Evolutionary conservation across 2,888 invertebrate species (phyloP).

Genomic region (Brachyopa scutellaris): DNA sequence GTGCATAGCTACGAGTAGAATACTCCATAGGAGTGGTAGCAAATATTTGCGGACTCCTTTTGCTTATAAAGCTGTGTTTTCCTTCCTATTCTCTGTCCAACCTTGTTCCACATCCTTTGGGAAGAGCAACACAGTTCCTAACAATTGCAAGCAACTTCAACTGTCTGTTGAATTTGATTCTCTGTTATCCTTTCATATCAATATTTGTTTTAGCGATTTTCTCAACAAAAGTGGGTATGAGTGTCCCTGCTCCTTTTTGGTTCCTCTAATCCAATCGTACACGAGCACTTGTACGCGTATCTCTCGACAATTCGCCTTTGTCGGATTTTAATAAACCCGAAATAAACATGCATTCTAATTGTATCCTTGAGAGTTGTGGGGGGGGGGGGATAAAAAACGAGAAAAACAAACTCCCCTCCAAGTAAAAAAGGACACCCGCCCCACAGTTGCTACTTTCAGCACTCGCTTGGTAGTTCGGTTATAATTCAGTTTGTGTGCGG

Average conservation of each 20-base stretch:
- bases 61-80: conserved; percentile 55
- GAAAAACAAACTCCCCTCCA: too few relatives aligned
- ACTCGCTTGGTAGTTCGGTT: conserved; percentile 58
- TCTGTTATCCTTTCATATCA: conserved; percentile 58
- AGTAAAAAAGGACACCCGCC: neutral
- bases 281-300: neutral
- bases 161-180: neutral
- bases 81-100: conserved; percentile 17
- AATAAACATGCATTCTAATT: conserved; percentile 70
- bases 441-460: conserved; percentile 52
- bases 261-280: too few relatives aligned
- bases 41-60: conserved; percentile 66
- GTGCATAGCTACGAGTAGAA: neutral
- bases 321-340: conserved; percentile 68
- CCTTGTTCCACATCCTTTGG: conserved; percentile 42
- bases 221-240: conserved; percentile 3
- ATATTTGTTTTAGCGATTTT: conserved; percentile 67
- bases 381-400: neutral
- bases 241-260: neutral
- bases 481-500: conserved; percentile 68
- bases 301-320: conserved; percentile 34
- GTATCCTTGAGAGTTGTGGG: conserved; percentile 48
- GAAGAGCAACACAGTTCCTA: conserved; percentile 22
- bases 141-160: conserved; percentile 19
- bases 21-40: conserved; percentile 28